Conservation (phyloP, 1,140 invertebrate genomes). For the Acromyrmex charruanus region DNA sequence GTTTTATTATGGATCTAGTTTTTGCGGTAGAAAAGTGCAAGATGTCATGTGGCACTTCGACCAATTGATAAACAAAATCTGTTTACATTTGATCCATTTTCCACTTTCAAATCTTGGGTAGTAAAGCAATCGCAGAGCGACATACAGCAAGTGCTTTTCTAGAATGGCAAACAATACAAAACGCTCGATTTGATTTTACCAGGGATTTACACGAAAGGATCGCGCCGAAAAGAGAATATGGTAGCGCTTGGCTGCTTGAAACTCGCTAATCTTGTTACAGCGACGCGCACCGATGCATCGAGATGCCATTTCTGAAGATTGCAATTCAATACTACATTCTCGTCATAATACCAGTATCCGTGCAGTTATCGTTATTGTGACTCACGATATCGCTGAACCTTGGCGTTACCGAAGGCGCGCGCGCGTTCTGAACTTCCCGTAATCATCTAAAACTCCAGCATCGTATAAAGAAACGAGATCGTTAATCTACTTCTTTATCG, state of each 20-base stretch:
- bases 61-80: neutral
- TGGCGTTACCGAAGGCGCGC: conserved; percentile 43
- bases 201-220: conserved; percentile 36
- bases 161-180: conserved; percentile 31
- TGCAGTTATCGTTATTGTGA: conserved; percentile 74
- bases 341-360: conserved; percentile 57
- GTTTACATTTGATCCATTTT: neutral
- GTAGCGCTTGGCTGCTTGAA: conserved; percentile 23
- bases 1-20: neutral
- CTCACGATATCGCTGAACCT: conserved; percentile 68
- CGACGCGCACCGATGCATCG: conserved; percentile 19
- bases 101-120: neutral
- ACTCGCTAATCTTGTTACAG: conserved; percentile 58
- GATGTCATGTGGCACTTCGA: neutral
- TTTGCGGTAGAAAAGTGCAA: neutral
- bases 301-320: conserved; percentile 69
- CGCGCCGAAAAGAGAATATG: conserved; percentile 40
- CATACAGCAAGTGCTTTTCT: neutral
- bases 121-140: neutral
- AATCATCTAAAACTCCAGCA: conserved; percentile 59
- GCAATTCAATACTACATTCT: conserved; percentile 69
- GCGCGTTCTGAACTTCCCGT: conserved; percentile 38
- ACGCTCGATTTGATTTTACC: conserved; percentile 33
- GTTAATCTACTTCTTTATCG: conserved; percentile 73
- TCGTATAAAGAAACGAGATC: conserved; percentile 72